phyloP scores from a whole-genome alignment of 2,113 vertebrate species.

The Canis aureus region DNA sequence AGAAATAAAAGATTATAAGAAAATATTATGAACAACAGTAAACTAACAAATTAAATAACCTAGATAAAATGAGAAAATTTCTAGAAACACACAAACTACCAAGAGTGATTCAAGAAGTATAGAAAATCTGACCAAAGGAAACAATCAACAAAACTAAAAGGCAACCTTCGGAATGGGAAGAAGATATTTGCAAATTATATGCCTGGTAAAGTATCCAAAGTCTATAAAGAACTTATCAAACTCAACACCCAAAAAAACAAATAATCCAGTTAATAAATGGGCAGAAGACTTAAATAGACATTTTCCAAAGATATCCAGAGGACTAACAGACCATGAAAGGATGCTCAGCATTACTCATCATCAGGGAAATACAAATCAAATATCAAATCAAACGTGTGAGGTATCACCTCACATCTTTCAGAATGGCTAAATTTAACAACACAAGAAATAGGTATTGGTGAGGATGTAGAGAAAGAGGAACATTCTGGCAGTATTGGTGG shows the following conservation, averaged over 20 bases:
- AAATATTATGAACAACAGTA: not conserved
- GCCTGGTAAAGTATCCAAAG: not conserved
- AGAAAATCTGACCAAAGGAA: not conserved
- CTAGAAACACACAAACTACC: not conserved
- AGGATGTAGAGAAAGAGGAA: not conserved
- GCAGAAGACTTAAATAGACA: not conserved
- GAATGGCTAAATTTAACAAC: not conserved
- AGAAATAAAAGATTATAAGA: not conserved
- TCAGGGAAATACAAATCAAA: not conserved
- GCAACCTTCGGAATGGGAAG: not conserved
- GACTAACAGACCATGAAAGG: not conserved
- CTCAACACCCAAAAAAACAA: not conserved
- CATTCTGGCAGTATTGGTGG: not conserved
- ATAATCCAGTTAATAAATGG: not conserved
- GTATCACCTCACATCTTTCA: not conserved
- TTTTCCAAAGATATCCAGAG: not conserved
- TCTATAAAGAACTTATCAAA: not conserved
- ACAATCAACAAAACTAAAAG: not conserved
- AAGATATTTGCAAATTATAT: not conserved
- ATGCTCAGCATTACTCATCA: not conserved
- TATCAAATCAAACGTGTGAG: not conserved
- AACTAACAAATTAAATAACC: not conserved
- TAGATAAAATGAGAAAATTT: not conserved
- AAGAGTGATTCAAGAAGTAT: not conserved
- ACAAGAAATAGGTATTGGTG: not conserved